These are phyloP conservation scores for Fabriciana adippe DNA, from an alignment of 2,888 invertebrate genomes.

Conservation along the genomic window DNA sequence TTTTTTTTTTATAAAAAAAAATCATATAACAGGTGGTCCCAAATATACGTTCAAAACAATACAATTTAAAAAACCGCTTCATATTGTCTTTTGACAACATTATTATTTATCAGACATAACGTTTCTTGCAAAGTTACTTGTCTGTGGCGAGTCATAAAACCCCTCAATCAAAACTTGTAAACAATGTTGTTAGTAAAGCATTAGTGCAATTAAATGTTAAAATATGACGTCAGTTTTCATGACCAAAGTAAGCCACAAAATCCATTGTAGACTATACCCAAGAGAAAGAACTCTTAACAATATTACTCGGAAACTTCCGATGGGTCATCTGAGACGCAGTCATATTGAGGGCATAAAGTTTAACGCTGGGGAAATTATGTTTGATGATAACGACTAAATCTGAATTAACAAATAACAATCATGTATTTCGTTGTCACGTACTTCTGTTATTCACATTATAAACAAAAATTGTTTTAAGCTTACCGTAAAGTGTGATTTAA, in stretches of 20 bases:
- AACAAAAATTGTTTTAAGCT: neutral
- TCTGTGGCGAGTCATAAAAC: too few relatives aligned
- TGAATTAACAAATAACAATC: constrained; percentile 15
- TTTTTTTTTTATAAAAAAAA: too few relatives aligned
- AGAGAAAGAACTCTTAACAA: constrained; percentile 18
- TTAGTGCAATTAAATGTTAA: neutral
- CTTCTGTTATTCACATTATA: neutral
- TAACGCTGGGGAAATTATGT: constrained; percentile 15
- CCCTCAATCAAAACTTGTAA: too few relatives aligned
- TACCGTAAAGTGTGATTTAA: neutral
- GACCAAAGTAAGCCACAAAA: constrained; percentile 13
- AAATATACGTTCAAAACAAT: too few relatives aligned
- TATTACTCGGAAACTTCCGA: constrained; percentile 17
- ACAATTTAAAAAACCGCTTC: neutral
- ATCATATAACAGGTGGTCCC: too few relatives aligned
- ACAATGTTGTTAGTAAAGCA: too few relatives aligned
- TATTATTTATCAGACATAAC: too few relatives aligned
- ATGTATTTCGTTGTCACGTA: neutral
- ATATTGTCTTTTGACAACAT: neutral
- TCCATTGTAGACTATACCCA: constrained; percentile 15
- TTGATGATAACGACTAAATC: constrained; percentile 1
- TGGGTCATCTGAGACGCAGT: constrained; percentile 12
- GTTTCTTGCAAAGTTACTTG: too few relatives aligned
- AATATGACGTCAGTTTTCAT: constrained; percentile 8
- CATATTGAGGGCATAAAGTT: constrained; percentile 6